phyloP scores from a whole-genome alignment of 2,888 invertebrate genomes.

The Apamea monoglypha region DNA sequence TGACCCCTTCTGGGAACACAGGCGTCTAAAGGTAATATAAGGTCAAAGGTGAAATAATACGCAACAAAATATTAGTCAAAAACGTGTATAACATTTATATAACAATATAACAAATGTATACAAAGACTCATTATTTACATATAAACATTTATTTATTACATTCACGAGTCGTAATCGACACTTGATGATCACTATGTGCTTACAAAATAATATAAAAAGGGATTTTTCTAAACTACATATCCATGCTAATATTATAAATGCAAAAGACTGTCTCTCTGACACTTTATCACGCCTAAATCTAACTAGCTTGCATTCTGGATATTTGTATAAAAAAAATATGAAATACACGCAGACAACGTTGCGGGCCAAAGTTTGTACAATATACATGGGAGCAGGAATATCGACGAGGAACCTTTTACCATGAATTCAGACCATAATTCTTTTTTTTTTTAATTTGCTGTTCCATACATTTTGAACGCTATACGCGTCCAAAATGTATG shows the following conservation, averaged over 20 bases:
- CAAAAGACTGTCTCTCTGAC: background rate
- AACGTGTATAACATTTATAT: slow-evolving; percentile 44
- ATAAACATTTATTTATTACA: slow-evolving; percentile 42
- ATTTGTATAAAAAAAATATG: background rate
- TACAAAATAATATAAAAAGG: slow-evolving; percentile 39
- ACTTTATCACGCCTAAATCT: background rate
- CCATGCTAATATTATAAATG: background rate
- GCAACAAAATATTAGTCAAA: slow-evolving; percentile 19
- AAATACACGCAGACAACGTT: background rate
- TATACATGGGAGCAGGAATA: background rate
- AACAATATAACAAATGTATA: slow-evolving; percentile 54
- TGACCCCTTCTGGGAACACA: too few species aligned
- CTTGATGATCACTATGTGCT: slow-evolving; percentile 33
- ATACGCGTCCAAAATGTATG: too few species aligned
- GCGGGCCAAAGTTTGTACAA: background rate
- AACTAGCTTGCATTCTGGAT: background rate
- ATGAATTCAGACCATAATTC: too few species aligned
- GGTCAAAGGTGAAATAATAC: slow-evolving; percentile 35
- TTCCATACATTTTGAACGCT: too few species aligned
- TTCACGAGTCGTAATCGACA: slow-evolving; percentile 21
- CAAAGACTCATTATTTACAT: slow-evolving; percentile 46
- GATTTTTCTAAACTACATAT: background rate
- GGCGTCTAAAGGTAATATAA: too few species aligned
- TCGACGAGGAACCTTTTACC: too few species aligned
- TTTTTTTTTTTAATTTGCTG: too few species aligned